A percentile compares a stretch with the other conserved stretches of the same genome.
phyloP scores from a whole-genome alignment of 1,140 invertebrate genomes.

The Aphelenchoides avenae region DNA sequence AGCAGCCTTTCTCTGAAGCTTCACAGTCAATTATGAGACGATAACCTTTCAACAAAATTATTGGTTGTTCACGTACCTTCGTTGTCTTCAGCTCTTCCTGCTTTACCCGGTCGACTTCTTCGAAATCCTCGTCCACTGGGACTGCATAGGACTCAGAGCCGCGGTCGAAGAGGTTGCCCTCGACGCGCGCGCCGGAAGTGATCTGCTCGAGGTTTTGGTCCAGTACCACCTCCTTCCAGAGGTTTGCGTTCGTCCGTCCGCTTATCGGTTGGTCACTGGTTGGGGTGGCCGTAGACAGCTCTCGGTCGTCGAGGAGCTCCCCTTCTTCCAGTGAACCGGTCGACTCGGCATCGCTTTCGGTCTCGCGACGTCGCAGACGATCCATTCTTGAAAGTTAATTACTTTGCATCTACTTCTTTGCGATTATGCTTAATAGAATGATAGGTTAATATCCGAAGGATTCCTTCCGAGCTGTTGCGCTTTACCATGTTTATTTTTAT shows the following conservation, averaged over 20 bases:
- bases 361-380: conserved; percentile 6
- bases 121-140: not conserved
- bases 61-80: not conserved
- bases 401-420: not conserved
- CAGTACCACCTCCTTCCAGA: conserved; percentile 41
- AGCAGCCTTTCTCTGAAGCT: not conserved
- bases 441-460: not conserved
- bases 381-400: conserved; percentile 5
- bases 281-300: not conserved
- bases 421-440: conserved; percentile 24
- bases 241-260: conserved; percentile 21
- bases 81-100: conserved; percentile 1
- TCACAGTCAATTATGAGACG: not conserved
- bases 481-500: no score
- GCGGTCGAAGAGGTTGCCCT: conserved; percentile 16
- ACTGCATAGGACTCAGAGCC: conserved; percentile 27
- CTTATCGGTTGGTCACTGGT: not conserved
- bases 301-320: conserved; percentile 7
- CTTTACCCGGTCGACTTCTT: not conserved
- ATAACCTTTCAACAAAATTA: not conserved
- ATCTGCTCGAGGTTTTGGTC: conserved; percentile 38
- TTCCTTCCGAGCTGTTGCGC: no score
- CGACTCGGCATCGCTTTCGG: not conserved
- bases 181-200: conserved; percentile 10
- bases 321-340: conserved; percentile 12